Evolutionary conservation across 2,888 invertebrate species (phyloP).

Genomic region (Heliconius cydno): DNA sequence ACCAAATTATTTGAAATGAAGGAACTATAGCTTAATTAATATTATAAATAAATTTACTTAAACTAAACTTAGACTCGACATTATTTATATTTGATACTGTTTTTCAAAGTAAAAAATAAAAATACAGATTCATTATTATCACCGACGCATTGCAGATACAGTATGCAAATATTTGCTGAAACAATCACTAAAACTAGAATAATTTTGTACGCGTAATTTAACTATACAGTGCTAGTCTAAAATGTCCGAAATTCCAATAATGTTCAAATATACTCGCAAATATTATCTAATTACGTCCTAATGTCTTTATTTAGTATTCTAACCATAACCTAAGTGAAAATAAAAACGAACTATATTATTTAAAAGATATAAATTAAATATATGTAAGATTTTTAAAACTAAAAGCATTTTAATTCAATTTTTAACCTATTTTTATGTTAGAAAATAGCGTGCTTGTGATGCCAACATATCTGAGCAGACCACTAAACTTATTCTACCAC

Average conservation of each 20-base stretch:
- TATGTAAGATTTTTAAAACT: too few relatives aligned
- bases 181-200: conserved; percentile 20
- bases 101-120: conserved; percentile 3
- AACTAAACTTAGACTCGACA: background rate
- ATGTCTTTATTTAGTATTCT: background rate
- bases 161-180: conserved; percentile 26
- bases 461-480: background rate
- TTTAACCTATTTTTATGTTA: too few relatives aligned
- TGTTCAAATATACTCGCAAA: conserved; percentile 1
- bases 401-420: too few relatives aligned
- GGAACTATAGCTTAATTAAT: background rate
- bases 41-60: background rate
- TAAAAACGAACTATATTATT: background rate
- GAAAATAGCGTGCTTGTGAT: background rate
- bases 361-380: too few relatives aligned
- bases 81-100: background rate
- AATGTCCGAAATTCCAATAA: conserved; percentile 2
- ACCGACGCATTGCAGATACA: conserved; percentile 26
- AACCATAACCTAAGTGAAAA: background rate
- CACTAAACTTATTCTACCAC: background rate
- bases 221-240: conserved; percentile 3
- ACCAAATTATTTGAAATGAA: background rate
- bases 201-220: conserved; percentile 21
- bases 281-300: background rate
- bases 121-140: conserved; percentile 10